phyloP scores from a whole-genome alignment of 2,888 invertebrate genomes.

The Stenoptilia bipunctidactyla region DNA sequence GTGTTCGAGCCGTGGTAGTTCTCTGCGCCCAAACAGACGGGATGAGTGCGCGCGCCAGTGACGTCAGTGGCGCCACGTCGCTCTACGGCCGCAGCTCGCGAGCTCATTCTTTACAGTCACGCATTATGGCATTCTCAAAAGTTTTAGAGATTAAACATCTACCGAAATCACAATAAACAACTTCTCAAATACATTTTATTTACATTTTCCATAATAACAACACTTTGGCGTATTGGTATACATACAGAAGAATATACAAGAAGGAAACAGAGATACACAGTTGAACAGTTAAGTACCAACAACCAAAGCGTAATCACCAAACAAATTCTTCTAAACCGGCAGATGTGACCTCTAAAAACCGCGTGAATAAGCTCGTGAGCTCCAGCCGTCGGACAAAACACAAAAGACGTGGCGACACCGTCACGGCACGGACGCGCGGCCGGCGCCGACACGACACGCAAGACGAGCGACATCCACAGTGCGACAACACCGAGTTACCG shows the following conservation, averaged over 20 bases:
- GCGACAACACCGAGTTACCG: constrained; percentile 65
- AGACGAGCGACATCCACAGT: constrained; percentile 52
- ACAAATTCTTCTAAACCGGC: no score
- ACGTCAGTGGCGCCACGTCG: constrained; percentile 17
- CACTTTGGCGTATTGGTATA: no score
- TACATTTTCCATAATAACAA: no score
- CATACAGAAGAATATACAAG: no score
- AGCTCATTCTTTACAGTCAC: constrained; percentile 14
- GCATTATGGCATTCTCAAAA: no score
- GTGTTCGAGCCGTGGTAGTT: constrained; percentile 98
- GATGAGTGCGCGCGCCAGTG: constrained; percentile 34
- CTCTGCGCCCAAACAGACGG: constrained; percentile 78
- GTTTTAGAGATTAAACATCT: no score
- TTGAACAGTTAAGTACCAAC: no score
- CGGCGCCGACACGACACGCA: constrained; percentile 41
- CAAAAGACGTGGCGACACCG: constrained; percentile 39
- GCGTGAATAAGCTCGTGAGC: constrained; percentile 25
- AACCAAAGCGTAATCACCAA: no score
- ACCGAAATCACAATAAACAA: no score
- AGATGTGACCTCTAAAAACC: neutral
- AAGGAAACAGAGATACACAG: no score
- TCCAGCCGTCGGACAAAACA: constrained; percentile 27
- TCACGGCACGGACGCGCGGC: constrained; percentile 32
- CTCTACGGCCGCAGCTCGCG: constrained; percentile 17
- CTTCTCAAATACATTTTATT: no score